phyloP scores from a whole-genome alignment of 2,888 invertebrate genomes.

The Stenodera caucasica region DNA sequence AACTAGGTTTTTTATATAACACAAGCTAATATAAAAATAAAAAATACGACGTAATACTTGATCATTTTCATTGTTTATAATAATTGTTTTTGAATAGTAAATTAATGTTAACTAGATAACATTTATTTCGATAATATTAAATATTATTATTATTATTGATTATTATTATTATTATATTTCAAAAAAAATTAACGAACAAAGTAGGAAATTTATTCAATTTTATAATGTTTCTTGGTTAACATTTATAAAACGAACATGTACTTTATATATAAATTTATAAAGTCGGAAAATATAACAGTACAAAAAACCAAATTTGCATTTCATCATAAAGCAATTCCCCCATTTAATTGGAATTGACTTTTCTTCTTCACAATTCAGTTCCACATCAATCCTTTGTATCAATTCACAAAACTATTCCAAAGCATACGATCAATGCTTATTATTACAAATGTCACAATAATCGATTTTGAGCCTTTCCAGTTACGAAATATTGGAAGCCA shows the following conservation, averaged over 20 bases:
- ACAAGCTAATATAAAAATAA: slow-evolving; percentile 2
- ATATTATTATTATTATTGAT: slow-evolving; percentile 6
- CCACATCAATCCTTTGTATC: too few species aligned
- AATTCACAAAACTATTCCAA: too few species aligned
- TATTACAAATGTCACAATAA: too few species aligned
- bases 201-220: slow-evolving; percentile 43
- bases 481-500: too few species aligned
- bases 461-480: too few species aligned
- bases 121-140: slow-evolving; percentile 26
- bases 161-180: slow-evolving; percentile 35
- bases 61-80: slow-evolving; percentile 17
- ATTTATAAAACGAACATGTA: slow-evolving; percentile 47
- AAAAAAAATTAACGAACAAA: slow-evolving; percentile 35
- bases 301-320: slow-evolving; percentile 33
- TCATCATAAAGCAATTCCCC: slow-evolving; percentile 8
- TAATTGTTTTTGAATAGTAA: slow-evolving; percentile 25
- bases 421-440: too few species aligned
- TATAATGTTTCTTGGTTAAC: slow-evolving; percentile 44
- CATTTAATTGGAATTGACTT: too few species aligned
- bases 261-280: slow-evolving; percentile 46
- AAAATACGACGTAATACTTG: slow-evolving; percentile 3
- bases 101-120: slow-evolving; percentile 39
- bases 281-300: slow-evolving; percentile 42
- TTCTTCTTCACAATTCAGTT: too few species aligned
- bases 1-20: slow-evolving; percentile 1